Evolutionary conservation across 2,797 vertebrate genomes (phyloP).

Genomic region (Aselliscus stoliczkanus): DNA sequence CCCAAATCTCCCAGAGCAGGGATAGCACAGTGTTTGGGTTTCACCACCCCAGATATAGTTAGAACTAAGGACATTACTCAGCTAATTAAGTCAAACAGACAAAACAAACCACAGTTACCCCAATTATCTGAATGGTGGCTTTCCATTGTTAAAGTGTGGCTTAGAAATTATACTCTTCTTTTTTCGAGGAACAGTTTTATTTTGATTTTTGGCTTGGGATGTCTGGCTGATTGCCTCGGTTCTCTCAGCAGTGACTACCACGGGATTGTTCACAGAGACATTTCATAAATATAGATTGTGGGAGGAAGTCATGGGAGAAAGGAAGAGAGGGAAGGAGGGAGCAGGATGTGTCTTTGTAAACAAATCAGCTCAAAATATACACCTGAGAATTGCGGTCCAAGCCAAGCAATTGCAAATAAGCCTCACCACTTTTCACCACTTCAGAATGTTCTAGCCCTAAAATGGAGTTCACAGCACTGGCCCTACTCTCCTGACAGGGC

Average conservation of each 20-base stretch:
- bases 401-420: not conserved
- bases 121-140: slow-evolving; percentile 49
- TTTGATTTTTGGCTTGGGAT: slow-evolving; percentile 38
- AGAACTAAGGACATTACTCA: slow-evolving; percentile 29
- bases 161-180: slow-evolving; percentile 39
- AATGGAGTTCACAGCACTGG: not conserved
- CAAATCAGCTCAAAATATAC: not conserved
- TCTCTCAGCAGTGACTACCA: slow-evolving; percentile 19
- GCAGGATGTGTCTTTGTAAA: not conserved
- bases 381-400: not conserved
- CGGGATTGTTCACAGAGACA: not conserved
- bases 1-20: not conserved
- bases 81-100: slow-evolving; percentile 46
- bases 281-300: not conserved
- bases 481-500: not conserved
- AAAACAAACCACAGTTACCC: slow-evolving; percentile 46
- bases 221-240: slow-evolving; percentile 37
- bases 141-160: slow-evolving; percentile 36
- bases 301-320: not conserved
- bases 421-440: not conserved
- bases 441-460: not conserved
- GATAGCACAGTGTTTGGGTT: not conserved
- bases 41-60: not conserved
- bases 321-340: no score
- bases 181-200: slow-evolving; percentile 58